Evolutionary conservation across 2,113 vertebrate species (phyloP).

Genomic region (Anoura caudifer): DNA sequence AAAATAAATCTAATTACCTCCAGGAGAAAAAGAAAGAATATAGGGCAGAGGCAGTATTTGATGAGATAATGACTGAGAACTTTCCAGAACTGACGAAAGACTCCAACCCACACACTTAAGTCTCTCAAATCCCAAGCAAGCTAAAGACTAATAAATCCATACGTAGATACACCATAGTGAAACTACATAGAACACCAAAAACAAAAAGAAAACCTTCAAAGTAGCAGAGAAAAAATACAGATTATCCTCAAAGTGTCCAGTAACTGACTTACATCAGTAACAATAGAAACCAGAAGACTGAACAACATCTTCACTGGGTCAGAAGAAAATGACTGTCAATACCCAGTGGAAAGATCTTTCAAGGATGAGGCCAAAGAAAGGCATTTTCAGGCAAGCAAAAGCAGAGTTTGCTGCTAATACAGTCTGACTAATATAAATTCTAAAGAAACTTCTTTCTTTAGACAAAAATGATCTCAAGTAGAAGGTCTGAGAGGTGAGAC

Average conservation of each 20-base stretch:
- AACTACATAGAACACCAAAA: not conserved
- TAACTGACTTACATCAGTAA: not conserved
- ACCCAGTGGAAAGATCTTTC: not conserved
- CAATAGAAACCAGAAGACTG: not conserved
- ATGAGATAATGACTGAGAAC: conserved; percentile 13
- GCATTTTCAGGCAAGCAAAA: conserved; percentile 24
- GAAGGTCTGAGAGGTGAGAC: not conserved
- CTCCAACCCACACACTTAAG: not conserved
- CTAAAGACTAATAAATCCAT: conserved; percentile 35
- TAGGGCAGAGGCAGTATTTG: not conserved
- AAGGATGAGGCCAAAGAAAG: conserved; percentile 4
- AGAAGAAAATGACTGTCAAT: not conserved
- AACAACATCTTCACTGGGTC: not conserved
- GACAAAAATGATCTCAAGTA: not conserved
- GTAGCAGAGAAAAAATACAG: not conserved
- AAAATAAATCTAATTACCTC: conserved; percentile 27
- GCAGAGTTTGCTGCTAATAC: not conserved
- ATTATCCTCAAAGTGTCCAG: not conserved
- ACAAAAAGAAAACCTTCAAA: not conserved
- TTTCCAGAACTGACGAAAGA: conserved; percentile 21
- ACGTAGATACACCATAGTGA: not conserved
- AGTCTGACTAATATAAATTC: not conserved
- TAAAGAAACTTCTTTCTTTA: not conserved
- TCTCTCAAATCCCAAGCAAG: not conserved
- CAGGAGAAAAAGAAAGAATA: conserved; percentile 26